Base-by-base conservation (phyloP, 2,888 invertebrate genomes). In the Mythimna pallens region DNA sequence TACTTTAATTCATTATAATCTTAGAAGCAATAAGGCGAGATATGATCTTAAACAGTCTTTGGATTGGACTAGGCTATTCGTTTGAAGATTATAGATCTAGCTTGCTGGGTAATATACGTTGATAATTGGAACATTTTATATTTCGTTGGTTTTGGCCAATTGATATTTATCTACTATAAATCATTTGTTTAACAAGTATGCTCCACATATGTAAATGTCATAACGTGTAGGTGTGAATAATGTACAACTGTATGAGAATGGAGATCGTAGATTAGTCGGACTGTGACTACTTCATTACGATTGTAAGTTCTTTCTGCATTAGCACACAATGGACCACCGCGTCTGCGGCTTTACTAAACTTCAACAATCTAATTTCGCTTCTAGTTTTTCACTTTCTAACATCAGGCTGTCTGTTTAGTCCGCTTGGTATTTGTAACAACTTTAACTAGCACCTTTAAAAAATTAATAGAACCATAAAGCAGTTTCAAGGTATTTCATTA, bases 201-300 rank as follows among this genome's bases (percentile, higher is more conserved):
- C 61, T 70, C 9, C 61, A 69, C 34, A 25, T 50, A 68, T 86
- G 77, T 84, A 74, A 85, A 86, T 85, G 82, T 80, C 86, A 79
- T 73, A 71, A 25, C 10, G 69, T 78, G 86, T 84, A 74, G 86
- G 84, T 68, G 84, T 73, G 65, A 79, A 73, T 73, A 70, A 72
- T 65, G 12, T 57, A 30, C n/a, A 36, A 34, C 25, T 70, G 76
- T 58, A 57, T 65, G 55, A 67, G 69, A 70, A 75, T 61, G 54
- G 47, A 83, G 84, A 83, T 81, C 55, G 55, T 22, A 83, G 80
- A 81, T 80, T 64, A 12, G 43, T 10, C 17, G 9, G 12, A n/a
- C 54, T 61, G 30, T 36, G 73, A 80, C 80, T 72, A 54, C 83
- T 67, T 67, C 83, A 83, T 79, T 79, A 79, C 80, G 61, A 79